These are phyloP conservation scores for Tiliacea aurago DNA, from an alignment of 2,888 invertebrate genomes.

Conservation along the genomic window DNA sequence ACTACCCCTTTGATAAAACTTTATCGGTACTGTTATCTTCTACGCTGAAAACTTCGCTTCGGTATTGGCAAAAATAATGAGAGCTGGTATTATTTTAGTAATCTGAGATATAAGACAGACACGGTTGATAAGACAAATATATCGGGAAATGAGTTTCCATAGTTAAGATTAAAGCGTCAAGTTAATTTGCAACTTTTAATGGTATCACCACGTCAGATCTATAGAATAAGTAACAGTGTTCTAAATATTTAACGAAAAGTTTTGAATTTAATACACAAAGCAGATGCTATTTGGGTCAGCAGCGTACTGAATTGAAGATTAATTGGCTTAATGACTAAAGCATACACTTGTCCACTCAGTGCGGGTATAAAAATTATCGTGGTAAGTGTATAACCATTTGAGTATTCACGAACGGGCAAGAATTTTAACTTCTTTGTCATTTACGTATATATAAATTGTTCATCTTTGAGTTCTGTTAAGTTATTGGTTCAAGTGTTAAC, in stretches of 20 bases:
- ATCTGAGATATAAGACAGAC: slow-evolving; percentile 1
- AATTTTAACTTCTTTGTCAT: slow-evolving; percentile 23
- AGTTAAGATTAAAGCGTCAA: background rate
- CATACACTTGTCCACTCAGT: slow-evolving; percentile 70
- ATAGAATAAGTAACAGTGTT: background rate
- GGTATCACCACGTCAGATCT: background rate
- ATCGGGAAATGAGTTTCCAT: slow-evolving; percentile 10
- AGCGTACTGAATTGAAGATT: slow-evolving; percentile 68
- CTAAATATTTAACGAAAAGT: slow-evolving; percentile 27
- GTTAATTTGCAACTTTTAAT: slow-evolving; percentile 3
- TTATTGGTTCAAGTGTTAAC: background rate
- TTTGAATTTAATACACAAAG: slow-evolving; percentile 61
- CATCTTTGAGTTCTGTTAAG: background rate
- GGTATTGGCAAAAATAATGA: slow-evolving; percentile 8
- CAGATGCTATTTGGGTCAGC: slow-evolving; percentile 67
- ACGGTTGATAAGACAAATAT: slow-evolving; percentile 18
- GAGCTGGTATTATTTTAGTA: slow-evolving; percentile 22
- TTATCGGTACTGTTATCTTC: slow-evolving; percentile 11
- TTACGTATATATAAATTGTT: background rate
- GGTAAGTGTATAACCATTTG: slow-evolving; percentile 30
- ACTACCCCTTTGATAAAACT: slow-evolving; percentile 27
- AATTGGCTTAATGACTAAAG: slow-evolving; percentile 80
- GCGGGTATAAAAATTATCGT: slow-evolving; percentile 49
- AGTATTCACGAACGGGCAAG: slow-evolving; percentile 11
- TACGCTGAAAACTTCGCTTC: slow-evolving; percentile 10